Base-by-base conservation (phyloP, 2,888 invertebrate species). In the Syrphus vitripennis region DNA sequence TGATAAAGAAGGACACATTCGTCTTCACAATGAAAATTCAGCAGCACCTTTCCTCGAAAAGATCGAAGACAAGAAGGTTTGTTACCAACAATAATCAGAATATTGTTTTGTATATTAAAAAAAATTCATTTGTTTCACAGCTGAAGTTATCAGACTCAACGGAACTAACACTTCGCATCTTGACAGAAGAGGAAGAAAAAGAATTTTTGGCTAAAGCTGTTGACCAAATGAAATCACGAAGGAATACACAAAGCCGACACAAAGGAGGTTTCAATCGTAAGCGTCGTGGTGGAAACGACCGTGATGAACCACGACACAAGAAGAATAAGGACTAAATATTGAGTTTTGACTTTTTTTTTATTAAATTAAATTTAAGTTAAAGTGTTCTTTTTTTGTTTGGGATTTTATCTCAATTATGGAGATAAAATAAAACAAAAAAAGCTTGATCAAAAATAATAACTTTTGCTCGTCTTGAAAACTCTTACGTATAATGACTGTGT, bases 131-230 rank as follows among this genome's bases (percentile, higher is more conserved):
- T 9, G 37, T 61, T 72, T 55, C 89, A 21, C 89, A 94, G 92
- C 82, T 92, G 4, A 91, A 88, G 77, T 16, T 89, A 4, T 76
- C 81, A 14, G 91, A 93, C 75, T 94, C 94, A 0, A 91, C 92
- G 2, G 94, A 94, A 37, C 91, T 95, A 0, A 92, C 93, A 0
- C 93, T 95, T 75, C 93, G 93, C 79, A 91, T 94, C 0, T 90
- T 97, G 1, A 95, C 95, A 91, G 96, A 95, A 1, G 96, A 96
- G 0, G 96, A 96, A 90, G 96, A 97, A 89, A 94, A 94, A 19
- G 93, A 93, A 16, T 95, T 95, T 89, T 91, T 96, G 71, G 93
- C 94, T 72, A 95, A 95, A 90, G 95, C 95, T 26, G 91, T 94
- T 0, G 94, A 95, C 83, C 94, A 94, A 88, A 94, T 95, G 92